These are phyloP conservation scores for Lanius ludovicianus DNA, from an alignment of 2,113 vertebrate species.

Conservation along the genomic window DNA sequence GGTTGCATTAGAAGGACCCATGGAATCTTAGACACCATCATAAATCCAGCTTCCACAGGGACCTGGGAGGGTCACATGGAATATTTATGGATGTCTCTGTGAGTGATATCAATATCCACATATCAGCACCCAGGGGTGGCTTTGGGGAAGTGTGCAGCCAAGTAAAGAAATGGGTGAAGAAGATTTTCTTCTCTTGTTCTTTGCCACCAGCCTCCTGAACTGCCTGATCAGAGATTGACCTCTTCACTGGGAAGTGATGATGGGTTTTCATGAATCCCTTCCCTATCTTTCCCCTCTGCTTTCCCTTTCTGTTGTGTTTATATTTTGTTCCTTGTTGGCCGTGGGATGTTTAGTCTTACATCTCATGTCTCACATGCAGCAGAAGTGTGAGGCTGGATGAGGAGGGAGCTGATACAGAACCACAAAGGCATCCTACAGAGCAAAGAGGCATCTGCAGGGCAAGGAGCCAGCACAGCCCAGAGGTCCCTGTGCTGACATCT, in stretches of 20 bases:
- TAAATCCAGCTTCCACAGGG: background rate
- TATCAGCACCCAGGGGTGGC: background rate
- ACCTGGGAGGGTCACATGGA: rapidly evolving
- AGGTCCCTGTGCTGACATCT: background rate
- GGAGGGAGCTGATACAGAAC: background rate
- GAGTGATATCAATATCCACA: background rate
- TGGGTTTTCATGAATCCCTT: background rate
- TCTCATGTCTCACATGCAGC: background rate
- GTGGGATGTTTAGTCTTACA: background rate
- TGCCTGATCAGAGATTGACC: background rate
- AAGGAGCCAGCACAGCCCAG: background rate
- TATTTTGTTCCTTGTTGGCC: background rate
- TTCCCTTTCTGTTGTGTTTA: background rate
- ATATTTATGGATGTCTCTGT: background rate
- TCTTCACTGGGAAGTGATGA: background rate
- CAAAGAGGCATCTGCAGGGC: background rate
- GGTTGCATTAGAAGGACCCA: background rate
- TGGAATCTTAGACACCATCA: background rate
- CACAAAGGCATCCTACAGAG: background rate
- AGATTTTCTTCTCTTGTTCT: background rate
- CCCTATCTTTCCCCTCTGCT: background rate
- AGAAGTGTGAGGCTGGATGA: rapidly evolving
- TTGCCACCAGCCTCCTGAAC: background rate
- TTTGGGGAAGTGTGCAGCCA: background rate
- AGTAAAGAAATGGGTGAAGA: background rate